A percentile compares a stretch with the other conserved stretches of the same genome.
phyloP scores from a whole-genome alignment of 2,113 vertebrate species.

The Calonectris borealis region DNA sequence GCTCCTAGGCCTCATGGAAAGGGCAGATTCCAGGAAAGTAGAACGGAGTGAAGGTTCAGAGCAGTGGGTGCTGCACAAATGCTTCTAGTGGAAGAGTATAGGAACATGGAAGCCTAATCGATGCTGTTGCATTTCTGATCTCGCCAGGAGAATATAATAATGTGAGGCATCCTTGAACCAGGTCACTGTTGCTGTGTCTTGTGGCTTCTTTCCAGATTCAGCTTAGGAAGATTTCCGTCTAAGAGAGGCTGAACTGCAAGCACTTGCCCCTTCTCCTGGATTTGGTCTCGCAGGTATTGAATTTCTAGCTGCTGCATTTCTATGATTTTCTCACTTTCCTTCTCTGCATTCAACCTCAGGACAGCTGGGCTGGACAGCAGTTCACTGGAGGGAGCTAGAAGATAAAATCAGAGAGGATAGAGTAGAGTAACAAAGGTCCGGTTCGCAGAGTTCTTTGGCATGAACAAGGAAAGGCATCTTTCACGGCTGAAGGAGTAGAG shows the following conservation, averaged over 20 bases:
- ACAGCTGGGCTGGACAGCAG: not conserved
- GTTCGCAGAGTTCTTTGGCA: not conserved
- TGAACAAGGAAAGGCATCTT: not conserved
- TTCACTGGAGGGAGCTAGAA: conserved; percentile 46
- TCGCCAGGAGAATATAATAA: not conserved
- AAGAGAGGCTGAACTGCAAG: conserved; percentile 12
- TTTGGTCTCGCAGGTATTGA: conserved; percentile 73
- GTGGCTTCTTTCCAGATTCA: not conserved
- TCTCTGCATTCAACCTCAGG: conserved; percentile 68
- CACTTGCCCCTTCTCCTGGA: conserved; percentile 61
- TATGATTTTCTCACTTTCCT: conserved; percentile 79
- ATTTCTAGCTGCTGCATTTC: conserved; percentile 83
- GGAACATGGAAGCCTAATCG: not conserved
- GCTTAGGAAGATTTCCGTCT: conserved; percentile 54
- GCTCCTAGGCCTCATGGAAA: not conserved
- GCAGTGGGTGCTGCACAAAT: not conserved
- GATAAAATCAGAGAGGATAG: not conserved
- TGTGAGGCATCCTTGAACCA: not conserved
- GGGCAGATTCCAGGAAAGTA: not conserved
- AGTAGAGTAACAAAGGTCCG: not conserved
- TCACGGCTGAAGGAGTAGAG: not conserved
- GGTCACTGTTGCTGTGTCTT: not conserved
- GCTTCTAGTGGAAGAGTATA: not conserved
- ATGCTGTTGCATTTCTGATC: not conserved
- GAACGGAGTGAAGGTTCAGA: not conserved